phyloP scores from a whole-genome alignment of 1,140 invertebrate species.

The Habropoda laboriosa region DNA sequence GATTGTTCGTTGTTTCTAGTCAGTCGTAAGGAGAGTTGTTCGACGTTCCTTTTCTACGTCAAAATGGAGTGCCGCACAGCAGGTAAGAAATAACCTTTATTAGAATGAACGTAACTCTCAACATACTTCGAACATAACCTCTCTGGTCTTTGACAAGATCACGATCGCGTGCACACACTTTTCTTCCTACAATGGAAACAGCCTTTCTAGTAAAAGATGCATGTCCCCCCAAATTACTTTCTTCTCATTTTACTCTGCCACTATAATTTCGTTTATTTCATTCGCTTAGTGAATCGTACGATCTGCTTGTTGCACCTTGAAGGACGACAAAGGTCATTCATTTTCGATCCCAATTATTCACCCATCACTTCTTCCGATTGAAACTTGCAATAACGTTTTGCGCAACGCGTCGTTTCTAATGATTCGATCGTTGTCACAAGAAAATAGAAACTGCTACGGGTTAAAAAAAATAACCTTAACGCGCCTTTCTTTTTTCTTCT shows the following conservation, averaged over 20 bases:
- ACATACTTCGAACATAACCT: neutral
- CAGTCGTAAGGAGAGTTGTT: constrained; percentile 68
- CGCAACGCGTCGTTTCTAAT: neutral
- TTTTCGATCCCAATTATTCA: constrained; percentile 19
- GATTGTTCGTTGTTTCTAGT: constrained; percentile 68
- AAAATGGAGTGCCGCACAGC: constrained; percentile 83
- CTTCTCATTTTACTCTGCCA: neutral
- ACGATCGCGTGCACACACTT: too few relatives aligned
- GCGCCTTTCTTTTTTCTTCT: too few relatives aligned
- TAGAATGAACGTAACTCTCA: neutral
- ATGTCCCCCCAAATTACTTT: neutral
- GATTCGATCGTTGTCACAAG: neutral
- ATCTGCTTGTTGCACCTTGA: constrained; percentile 45
- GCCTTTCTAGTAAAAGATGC: too few relatives aligned
- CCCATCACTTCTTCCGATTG: neutral
- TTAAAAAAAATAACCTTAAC: neutral
- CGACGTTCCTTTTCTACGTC: constrained; percentile 84
- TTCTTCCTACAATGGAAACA: neutral
- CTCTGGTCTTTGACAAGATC: neutral
- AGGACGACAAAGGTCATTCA: constrained; percentile 73
- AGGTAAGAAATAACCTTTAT: constrained; percentile 66
- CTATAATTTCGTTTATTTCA: neutral
- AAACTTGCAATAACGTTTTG: neutral
- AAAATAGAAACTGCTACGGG: too few relatives aligned
- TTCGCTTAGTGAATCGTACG: constrained; percentile 51